phyloP scores from a whole-genome alignment of 1,140 invertebrate species.

The Drosophila dunni region DNA sequence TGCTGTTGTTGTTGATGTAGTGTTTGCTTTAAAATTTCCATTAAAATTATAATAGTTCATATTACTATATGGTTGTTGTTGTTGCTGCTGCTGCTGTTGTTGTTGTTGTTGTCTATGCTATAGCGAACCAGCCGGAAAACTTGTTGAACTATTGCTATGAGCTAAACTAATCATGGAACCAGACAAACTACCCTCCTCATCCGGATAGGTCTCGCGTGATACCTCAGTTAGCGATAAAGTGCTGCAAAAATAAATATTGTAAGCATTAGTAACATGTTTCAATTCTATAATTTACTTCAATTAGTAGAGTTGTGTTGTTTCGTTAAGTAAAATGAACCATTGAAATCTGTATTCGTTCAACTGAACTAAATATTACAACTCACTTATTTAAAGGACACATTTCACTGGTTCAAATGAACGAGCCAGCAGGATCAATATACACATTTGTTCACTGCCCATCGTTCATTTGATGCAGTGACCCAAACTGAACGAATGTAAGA shows the following conservation, averaged over 20 bases:
- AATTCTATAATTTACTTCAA: too few relatives aligned
- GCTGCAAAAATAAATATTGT: conserved; percentile 85
- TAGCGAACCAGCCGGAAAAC: conserved; percentile 93
- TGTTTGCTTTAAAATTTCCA: conserved; percentile 77
- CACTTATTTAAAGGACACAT: background rate
- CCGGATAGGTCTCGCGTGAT: conserved; percentile 93
- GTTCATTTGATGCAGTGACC: background rate
- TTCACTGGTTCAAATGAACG: too few relatives aligned
- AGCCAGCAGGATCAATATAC: too few relatives aligned
- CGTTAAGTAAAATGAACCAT: too few relatives aligned
- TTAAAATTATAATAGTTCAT: conserved; percentile 78
- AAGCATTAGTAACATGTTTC: too few relatives aligned
- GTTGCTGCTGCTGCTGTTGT: conserved; percentile 36
- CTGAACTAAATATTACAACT: too few relatives aligned
- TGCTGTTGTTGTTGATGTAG: conserved; percentile 51
- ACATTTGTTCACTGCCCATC: too few relatives aligned
- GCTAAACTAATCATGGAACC: conserved; percentile 97
- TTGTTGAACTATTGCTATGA: conserved; percentile 96
- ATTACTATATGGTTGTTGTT: conserved; percentile 67
- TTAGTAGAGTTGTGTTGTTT: too few relatives aligned
- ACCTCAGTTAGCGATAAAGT: conserved; percentile 95
- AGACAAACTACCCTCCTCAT: conserved; percentile 95
- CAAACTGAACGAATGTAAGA: background rate
- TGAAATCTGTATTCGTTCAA: too few relatives aligned
- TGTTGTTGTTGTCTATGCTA: conserved; percentile 85